Evolutionary conservation across 2,888 invertebrate species (phyloP), one percentile per base, ranked within the genome.

Genomic region (Entomobrya proxima): DNA sequence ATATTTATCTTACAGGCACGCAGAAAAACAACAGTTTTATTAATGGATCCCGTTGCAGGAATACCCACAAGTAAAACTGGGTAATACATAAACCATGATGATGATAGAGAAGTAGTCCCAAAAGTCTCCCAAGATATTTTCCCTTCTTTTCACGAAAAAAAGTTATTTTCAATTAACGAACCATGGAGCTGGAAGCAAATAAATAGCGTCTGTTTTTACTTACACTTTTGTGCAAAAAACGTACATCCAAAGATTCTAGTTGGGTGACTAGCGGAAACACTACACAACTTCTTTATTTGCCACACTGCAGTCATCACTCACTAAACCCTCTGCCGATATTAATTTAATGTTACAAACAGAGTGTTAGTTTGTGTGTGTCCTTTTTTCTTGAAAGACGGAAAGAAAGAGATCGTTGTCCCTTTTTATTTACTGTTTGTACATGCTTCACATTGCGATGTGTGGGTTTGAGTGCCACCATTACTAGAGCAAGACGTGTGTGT

Each of bases 101-200:
- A 67, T 67, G 40, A 61, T 61, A 37, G 24, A 44, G 69, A 21
- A 69, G 69, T 69, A 55, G 27, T 24, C 27, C 24, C 24, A 55
- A 11, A 55, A 18, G 52, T 24, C 27, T 55, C 11, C 44, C 35
- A n/a, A 58, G 27, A 58, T 32, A 27, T 61, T 61, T 32, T 32
- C 30, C 11, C 27, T 6, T 67, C 40, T 37, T 21, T 0, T 27
- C 4, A n/a, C 27, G n/a, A 72, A 69, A 40, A 67, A 50, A 72
- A 72, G 72, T 72, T 72, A 72, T 30, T 44, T 72, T 72, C 72
- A 72, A 72, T 72, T 72, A 47, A 9, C 47, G 18, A 50, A 5
- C 72, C 27, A 47, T 30, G 15, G 30, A 47, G 9, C 44, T 50
- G 30, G 72, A 72, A 30, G 72, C 6, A 44, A 47, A 72, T 72